Base-by-base conservation (phyloP, 2,113 vertebrate genomes). In the Petrocephalus microphthalmus region DNA sequence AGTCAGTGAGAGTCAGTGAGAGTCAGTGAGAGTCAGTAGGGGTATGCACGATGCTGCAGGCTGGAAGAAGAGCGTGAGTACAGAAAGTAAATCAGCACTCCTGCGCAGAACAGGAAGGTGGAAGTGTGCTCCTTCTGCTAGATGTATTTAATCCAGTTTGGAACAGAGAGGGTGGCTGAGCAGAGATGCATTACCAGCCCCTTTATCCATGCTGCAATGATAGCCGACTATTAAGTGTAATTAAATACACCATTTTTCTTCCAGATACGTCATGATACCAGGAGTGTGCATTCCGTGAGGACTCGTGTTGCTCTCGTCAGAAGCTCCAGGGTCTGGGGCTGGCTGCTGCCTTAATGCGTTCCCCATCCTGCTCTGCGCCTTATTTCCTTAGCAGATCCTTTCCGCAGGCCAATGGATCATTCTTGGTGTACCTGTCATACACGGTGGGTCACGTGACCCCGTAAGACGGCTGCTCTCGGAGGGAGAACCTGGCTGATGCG, bases 181-280 rank as follows among this genome's bases (percentile, higher is more conserved):
- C 45, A 1, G 74, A 81, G 29, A 45, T 37, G 7, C 37, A 81
- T 81, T 37, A 81, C 81, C 20, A 83, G 45, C n/a, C 19, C 7
- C 42, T 45, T 49, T 49, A 47, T 47, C 42, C 37, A 83, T 2
- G 11, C 37, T 83, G 20, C 45, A 83, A 11, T 49, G 81, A 47
- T 47, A 83, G 17, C 81, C 54, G 51, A 52, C 47, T 85, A 54
- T 33, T 54, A 85, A 85, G 52, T 85, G 52, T 85, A 85, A 85
- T 85, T 85, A 85, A 85, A 54, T 85, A 54, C 25, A 0, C 13
- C 17, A 25, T 17, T 54, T 54, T 85, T 54, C 5, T 7, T 84
- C 47, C n/a, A 51, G 10, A 42, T 19, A 78, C 33, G 33, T 78
- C 29, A 78, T 15, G 20, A 83, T 45, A 42, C 7, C 19, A 22